Evolutionary conservation across 2,113 vertebrate species (phyloP), one percentile per base, ranked within the genome.

Genomic region (Sterrhoptilus dennistouni): DNA sequence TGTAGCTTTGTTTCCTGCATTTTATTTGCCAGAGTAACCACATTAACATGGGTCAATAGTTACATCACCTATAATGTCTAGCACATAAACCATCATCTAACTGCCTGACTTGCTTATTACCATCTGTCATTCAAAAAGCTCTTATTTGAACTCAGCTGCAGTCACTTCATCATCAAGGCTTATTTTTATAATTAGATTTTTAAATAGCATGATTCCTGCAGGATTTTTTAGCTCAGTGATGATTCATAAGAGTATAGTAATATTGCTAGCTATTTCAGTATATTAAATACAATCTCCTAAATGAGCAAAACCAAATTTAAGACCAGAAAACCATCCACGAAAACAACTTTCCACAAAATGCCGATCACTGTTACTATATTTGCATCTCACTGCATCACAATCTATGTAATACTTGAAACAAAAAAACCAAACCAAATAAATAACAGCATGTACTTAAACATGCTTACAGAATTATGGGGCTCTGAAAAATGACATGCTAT

Each of bases 31-130:
- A 93, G 64, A 89, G 85, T 90, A 93, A 96, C 81, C 8, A 2
- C 77, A 95, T 91, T 95, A 93, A 81, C 82, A 54, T 66, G 90
- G 96, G 90, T 97, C 96, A 97, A 45, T 63, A 90, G 75, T 89
- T 94, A 87, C 70, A 89, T 82, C 90, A 91, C 89, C 69, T 92
- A 82, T 86, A 61, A 92, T 40, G 93, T 96, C 96, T 96, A 89
- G 95, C 96, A 96, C 92, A 93, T 96, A 97, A 97, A 93, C 93
- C 89, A 93, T 90, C 90, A 84, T 83, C 91, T 92, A 91, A 94
- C 86, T 88, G 77, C 95, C 86, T 94, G 87, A 94, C 94, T 97
- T 90, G 28, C 94, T 95, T 97, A 95, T 96, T 93, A 89, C 95
- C 95, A 96, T 96, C 96, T 97, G 96, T 96, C 92, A 94, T 57